Base-by-base conservation (phyloP, 2,888 invertebrate species). In the Didymodactylos carnosus region DNA sequence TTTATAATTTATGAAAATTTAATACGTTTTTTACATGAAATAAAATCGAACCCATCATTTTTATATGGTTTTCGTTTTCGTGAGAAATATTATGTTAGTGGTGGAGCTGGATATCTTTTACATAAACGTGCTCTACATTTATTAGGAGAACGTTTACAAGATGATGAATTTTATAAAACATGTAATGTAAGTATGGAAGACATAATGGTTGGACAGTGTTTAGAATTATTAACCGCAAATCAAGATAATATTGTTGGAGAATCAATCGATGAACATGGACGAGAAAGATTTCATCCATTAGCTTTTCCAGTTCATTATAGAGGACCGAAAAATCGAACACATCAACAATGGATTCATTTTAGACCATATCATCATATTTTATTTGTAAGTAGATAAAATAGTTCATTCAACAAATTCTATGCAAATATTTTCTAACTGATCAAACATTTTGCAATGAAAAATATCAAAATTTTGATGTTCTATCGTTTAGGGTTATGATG, bases 211-310 rank as follows among this genome's bases (percentile, higher is more conserved):
- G 73, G 46, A 49, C 39, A 40, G 27, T 73, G 73, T 40, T 53
- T 73, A 11, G 39, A 70, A 70, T 40, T 39, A 19, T 14, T 46
- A 14, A 25, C 16, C 27, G 70, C 70, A 6, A 8, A 29, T 40
- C 19, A 23, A 6, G 25, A 74, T 19, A 19, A 27, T 10, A 62
- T 1, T 3, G 35, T 62, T 35, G 35, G 62, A 10, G 62, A 62
- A 39, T 71, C 71, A 39, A 62, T 74, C 19, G 74, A 74, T 46
- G 41, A 71, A 16, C 25, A 69, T 23, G 71, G 71, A 25, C n/a
- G 74, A 71, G 71, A 74, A 29, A 53, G 74, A 69, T 74, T 74
- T 72, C 71, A 74, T 71, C 74, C 71, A 39, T n/a, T 74, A 3
- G n/a, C 39, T 8, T 25, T 71, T 35, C n/a, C 27, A 39, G 46